Evolutionary conservation across 2,888 invertebrate genomes (phyloP), one percentile per base, ranked within the genome.

Genomic region (Leucophora obtusa): DNA sequence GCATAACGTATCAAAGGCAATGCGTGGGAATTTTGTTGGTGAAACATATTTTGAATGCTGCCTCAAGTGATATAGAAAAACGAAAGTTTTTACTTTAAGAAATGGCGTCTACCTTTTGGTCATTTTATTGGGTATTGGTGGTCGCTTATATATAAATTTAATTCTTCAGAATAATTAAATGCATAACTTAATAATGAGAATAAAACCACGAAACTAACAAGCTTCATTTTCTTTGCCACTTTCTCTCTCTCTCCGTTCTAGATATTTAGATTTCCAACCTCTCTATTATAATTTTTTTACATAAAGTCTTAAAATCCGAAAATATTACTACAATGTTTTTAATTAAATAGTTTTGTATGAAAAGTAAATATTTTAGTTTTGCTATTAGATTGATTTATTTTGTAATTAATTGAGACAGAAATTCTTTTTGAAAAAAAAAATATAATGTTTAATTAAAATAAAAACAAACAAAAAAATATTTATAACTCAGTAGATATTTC

Each of bases 1-100:
- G 91, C 96, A 97, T 88, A 98, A 98, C 91, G 98, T 98, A 72
- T 94, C 96, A 85, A 95, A 97, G 90, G 98, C 98, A 65, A 98
- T 98, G 96, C 93, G 97, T 82, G 98, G 98, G 78, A 98, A 98
- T 80, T 96, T 96, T 91, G 95, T 98, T 87, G 98, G 98, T 84
- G 94, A 96, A 86, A 95, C 95, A 86, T 98, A 97, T 92, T 98
- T 98, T 91, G 98, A 98, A 90, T 94, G 97, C 88, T 98, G 98
- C 93, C 94, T 98, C 91, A 97, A 97, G 94, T 97, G 95, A 96
- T 92, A 90, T 86, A 89, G 90, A 87, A 90, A 90, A 89, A 88
- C 89, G 86, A 87, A 89, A 85, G 86, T 86, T 82, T 86, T 89
- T 87, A 90, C 89, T 87, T 86, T 90, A 87, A 90, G 89, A 87